Conservation (phyloP, 1,140 invertebrate species). For the Pemphigus obesinymphae region DNA sequence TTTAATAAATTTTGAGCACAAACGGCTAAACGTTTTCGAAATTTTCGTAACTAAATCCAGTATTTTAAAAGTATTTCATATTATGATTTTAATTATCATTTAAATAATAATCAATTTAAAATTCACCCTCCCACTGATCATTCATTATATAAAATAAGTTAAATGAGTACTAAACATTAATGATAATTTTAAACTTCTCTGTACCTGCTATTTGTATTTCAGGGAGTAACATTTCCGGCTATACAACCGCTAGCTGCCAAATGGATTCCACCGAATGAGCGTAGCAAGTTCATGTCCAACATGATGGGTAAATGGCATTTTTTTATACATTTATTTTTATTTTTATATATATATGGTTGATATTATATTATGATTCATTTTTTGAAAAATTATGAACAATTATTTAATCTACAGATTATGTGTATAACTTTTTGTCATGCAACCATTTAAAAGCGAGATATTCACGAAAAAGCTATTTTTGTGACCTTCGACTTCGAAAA, state of each 20-base stretch:
- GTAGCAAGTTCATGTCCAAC: conserved; percentile 79
- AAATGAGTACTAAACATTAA: not conserved
- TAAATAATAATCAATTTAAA: not conserved
- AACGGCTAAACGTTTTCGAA: not conserved
- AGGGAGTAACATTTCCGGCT: conserved; percentile 85
- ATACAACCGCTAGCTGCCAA: conserved; percentile 83
- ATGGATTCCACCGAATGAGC: conserved; percentile 86
- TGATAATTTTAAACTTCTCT: not conserved
- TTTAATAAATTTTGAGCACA: too few relatives aligned
- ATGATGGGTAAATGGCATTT: conserved; percentile 71
- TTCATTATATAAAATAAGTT: not conserved
- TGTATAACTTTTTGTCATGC: too few relatives aligned
- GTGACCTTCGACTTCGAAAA: too few relatives aligned
- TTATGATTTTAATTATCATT: not conserved
- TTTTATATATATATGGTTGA: too few relatives aligned
- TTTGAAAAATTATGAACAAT: too few relatives aligned
- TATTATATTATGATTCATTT: too few relatives aligned
- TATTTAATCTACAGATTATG: too few relatives aligned
- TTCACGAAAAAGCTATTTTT: too few relatives aligned
- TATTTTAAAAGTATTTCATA: not conserved
- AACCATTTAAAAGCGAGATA: too few relatives aligned
- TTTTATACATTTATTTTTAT: conserved; percentile 18
- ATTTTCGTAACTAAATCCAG: not conserved
- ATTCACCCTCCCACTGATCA: not conserved
- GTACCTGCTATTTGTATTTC: conserved; percentile 41